A percentile compares a stretch with the other conserved stretches of the same genome.
These are phyloP conservation scores for Oryzaephilus surinamensis DNA, from an alignment of 1,140 invertebrate species.

Conservation along the genomic window DNA sequence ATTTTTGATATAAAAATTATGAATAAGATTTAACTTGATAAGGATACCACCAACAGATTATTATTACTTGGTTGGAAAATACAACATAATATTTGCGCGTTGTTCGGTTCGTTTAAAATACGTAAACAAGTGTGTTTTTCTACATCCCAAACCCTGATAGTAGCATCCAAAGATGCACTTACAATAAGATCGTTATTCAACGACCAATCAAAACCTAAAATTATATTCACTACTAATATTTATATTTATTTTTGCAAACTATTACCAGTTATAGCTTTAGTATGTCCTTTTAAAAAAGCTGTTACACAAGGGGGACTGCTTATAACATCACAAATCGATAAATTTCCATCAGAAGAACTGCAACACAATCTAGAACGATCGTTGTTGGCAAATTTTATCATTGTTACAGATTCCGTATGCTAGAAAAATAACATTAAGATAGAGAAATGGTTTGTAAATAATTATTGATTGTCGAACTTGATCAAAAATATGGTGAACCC, in stretches of 20 bases:
- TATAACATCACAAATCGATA: conserved; percentile 73
- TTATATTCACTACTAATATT: conserved; percentile 2
- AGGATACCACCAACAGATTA: conserved; percentile 76
- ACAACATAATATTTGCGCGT: conserved; percentile 58
- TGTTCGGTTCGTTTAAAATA: conserved; percentile 50
- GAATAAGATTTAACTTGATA: conserved; percentile 22
- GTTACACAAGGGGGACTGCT: conserved; percentile 58
- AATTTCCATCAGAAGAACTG: conserved; percentile 65
- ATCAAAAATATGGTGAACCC: conserved; percentile 81
- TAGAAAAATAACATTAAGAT: conserved; percentile 34
- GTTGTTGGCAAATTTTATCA: conserved; percentile 82
- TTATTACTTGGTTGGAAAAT: conserved; percentile 80
- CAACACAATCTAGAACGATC: conserved; percentile 70
- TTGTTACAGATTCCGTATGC: conserved; percentile 66
- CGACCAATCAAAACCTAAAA: conserved; percentile 71
- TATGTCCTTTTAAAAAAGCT: conserved; percentile 63
- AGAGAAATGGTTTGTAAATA: not conserved
- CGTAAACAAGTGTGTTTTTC: conserved; percentile 50
- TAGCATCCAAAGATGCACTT: conserved; percentile 64
- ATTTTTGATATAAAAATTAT: conserved; percentile 4
- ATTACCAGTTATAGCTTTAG: conserved; percentile 62
- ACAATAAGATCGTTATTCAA: conserved; percentile 76
- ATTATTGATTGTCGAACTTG: conserved; percentile 37
- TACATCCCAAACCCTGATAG: conserved; percentile 64
- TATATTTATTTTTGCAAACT: conserved; percentile 2